Percentiles rank a stretch among this genome's conserved stretches.
Conservation (phyloP, 2,113 vertebrate genomes). For the Microtus richardsoni region DNA sequence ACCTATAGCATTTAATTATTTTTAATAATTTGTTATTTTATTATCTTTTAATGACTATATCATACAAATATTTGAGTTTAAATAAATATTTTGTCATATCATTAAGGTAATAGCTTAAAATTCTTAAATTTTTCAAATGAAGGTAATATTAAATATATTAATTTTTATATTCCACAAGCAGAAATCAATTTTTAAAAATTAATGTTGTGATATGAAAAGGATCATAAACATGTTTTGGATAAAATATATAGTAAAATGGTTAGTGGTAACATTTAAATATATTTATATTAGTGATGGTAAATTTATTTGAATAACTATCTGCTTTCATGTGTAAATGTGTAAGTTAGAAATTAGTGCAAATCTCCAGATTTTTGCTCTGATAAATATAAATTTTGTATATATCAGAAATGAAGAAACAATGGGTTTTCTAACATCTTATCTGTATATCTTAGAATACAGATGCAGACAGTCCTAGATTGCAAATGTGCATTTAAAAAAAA, state of each 20-base stretch:
- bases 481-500: constrained; percentile 66
- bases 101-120: not conserved
- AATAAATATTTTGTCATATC: not conserved
- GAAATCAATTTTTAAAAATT: not conserved
- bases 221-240: not conserved
- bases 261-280: not conserved
- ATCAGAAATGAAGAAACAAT: not conserved
- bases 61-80: not conserved
- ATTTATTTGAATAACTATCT: not conserved
- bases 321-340: not conserved
- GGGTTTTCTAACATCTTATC: constrained; percentile 24
- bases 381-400: not conserved
- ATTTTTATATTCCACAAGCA: not conserved
- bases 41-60: not conserved
- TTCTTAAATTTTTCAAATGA: not conserved
- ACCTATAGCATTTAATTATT: not conserved
- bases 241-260: not conserved
- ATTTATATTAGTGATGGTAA: not conserved
- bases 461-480: constrained; percentile 7
- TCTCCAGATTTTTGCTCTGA: not conserved
- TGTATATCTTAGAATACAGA: not conserved
- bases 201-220: not conserved
- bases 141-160: not conserved
- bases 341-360: not conserved
- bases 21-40: not conserved